A percentile compares a stretch with the other conserved stretches of the same genome.
Evolutionary conservation across 2,113 vertebrate species (phyloP).

Genomic region (Petromus typicus): DNA sequence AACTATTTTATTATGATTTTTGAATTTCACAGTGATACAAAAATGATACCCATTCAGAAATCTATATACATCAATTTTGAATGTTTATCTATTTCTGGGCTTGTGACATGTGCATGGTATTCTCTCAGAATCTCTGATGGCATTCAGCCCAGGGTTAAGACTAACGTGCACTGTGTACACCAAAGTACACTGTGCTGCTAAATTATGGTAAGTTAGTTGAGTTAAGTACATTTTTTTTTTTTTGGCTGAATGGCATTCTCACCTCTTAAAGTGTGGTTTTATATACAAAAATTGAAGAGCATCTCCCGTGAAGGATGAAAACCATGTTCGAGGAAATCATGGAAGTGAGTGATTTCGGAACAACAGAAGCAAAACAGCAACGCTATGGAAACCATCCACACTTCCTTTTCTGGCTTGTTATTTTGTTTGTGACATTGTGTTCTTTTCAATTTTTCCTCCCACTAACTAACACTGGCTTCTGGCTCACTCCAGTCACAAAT

Average conservation of each 20-base stretch:
- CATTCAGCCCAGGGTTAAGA: not conserved
- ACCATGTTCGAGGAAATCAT: not conserved
- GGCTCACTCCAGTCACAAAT: not conserved
- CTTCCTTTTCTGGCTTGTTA: not conserved
- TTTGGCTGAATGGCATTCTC: not conserved
- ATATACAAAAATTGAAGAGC: not conserved
- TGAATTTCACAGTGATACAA: not conserved
- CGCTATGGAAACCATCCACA: no score
- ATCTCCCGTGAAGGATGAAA: constrained; percentile 3
- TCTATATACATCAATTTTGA: not conserved
- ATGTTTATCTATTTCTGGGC: not conserved
- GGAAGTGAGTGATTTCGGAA: not conserved
- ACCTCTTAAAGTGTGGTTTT: not conserved
- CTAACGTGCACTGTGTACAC: no score
- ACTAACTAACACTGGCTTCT: not conserved
- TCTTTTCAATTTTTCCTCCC: not conserved
- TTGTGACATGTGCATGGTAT: no score
- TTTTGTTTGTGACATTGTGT: not conserved
- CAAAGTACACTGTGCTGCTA: not conserved
- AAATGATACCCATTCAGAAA: not conserved
- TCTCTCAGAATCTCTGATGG: not conserved
- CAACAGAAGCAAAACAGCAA: not conserved
- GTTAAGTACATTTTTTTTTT: not conserved
- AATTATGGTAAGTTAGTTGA: not conserved
- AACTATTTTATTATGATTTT: not conserved